Base-by-base conservation (phyloP, 1,140 invertebrate species). In the Sinella curviseta region DNA sequence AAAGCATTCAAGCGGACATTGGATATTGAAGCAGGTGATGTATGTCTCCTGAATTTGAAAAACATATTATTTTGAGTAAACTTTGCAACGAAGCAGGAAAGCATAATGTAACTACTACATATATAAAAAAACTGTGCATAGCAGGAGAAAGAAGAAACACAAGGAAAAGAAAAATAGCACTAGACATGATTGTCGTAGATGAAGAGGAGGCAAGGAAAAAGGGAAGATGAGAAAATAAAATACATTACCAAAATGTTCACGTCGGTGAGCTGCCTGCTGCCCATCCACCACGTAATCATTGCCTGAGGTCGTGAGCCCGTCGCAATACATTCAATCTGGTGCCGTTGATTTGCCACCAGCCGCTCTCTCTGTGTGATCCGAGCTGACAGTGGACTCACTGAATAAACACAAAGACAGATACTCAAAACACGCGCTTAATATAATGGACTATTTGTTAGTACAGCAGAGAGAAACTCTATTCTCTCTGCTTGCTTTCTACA, bases 241-340 rank as follows among this genome's bases (percentile, higher is more conserved):
- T 75, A 24, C 30, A 74, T 83, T 82, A 83, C 82, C 82, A 84
- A 77, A 78, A 84, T 80, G 39, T 81, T 83, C 78, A 84, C 83
- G 80, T 83, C 82, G 48, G 81, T 84, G 20, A 84, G 81, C 73
- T 84, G 83, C 33, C 83, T 65, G 74, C 54, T 83, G 30, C 80
- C 83, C 78, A 84, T 84, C 83, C 83, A 84, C 82, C 81, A 84
- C 54, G 83, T 83, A 67, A 84, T 83, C 83, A 83, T 83, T 24
- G 82, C 83, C 48, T 73, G 28, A 74, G 83, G 82, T 82, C 83
- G 35, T 36, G 80, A 80, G 28, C 83, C 83, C 36, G 77, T 80
- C 34, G 82, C 81, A 77, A 82, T 78, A 74, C 83, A 84, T 73
- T 83, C 74, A 78, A 84, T 83, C 65, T 83, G 78, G 76, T 84